Percentiles rank a stretch among this genome's conserved stretches.
Evolutionary conservation across 2,888 invertebrate genomes (phyloP).

Genomic region (Perithous albicinctus): DNA sequence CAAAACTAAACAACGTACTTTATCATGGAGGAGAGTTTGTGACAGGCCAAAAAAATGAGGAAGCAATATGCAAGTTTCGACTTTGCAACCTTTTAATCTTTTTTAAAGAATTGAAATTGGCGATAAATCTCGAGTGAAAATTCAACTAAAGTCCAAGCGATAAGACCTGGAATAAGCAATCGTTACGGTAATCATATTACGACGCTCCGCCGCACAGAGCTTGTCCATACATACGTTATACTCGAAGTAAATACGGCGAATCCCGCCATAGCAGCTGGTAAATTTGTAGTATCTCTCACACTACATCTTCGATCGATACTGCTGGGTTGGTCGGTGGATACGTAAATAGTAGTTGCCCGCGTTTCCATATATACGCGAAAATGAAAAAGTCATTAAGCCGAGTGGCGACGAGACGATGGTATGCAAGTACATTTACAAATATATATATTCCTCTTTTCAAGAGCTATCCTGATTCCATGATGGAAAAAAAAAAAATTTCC

Average conservation of each 20-base stretch:
- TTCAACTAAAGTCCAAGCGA: neutral
- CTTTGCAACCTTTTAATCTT: too few species aligned
- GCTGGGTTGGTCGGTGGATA: neutral
- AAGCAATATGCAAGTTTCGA: too few species aligned
- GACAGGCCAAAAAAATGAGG: too few species aligned
- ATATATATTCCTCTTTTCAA: neutral
- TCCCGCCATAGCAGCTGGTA: neutral
- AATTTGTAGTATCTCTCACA: neutral
- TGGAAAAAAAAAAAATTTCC: neutral
- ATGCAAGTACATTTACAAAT: neutral
- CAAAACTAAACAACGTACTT: too few species aligned
- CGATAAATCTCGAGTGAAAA: neutral
- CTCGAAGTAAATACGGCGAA: too few species aligned
- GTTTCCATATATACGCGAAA: neutral
- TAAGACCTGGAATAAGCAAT: constrained; percentile 2
- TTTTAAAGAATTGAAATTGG: neutral
- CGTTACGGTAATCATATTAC: neutral
- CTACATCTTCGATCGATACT: neutral
- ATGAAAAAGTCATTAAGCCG: neutral
- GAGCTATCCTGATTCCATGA: neutral
- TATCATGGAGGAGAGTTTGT: too few species aligned
- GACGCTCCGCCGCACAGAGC: too few species aligned
- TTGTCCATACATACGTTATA: too few species aligned
- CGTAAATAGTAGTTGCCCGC: neutral
- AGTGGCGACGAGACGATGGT: neutral